These are phyloP conservation scores for Heterocephalus glaber DNA, from an alignment of 2,113 vertebrate genomes.

Conservation along the genomic window DNA sequence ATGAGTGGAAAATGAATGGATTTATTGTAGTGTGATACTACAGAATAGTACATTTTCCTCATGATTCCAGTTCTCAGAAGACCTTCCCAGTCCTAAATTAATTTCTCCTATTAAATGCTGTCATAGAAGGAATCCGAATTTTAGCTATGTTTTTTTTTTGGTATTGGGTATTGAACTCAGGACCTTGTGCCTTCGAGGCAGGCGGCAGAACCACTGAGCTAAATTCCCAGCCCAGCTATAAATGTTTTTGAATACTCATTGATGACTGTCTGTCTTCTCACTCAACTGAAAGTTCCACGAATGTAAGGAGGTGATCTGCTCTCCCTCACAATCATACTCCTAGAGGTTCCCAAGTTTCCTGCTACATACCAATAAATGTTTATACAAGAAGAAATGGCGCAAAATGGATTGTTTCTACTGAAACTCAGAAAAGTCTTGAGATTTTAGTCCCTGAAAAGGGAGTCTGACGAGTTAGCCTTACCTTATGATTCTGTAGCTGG, in stretches of 20 bases:
- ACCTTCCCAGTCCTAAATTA: neutral
- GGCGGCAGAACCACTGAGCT: too few relatives aligned
- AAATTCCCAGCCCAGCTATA: too few relatives aligned
- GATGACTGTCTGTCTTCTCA: neutral
- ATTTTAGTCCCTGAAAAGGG: neutral
- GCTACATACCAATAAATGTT: neutral
- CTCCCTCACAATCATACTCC: neutral
- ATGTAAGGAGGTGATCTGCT: neutral
- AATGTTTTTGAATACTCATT: neutral
- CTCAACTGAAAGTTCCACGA: neutral
- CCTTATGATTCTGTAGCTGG: constrained; percentile 88
- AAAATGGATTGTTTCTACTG: neutral
- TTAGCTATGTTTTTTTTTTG: too few relatives aligned
- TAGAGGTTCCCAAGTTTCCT: neutral
- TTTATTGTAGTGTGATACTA: neutral
- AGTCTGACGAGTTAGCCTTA: constrained; percentile 68
- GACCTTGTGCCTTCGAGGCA: too few relatives aligned
- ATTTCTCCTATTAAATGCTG: neutral
- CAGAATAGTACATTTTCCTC: neutral
- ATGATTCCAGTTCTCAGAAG: neutral
- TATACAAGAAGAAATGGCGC: neutral
- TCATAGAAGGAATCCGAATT: neutral
- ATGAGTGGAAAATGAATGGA: neutral
- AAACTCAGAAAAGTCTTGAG: neutral
- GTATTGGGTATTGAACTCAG: too few relatives aligned